Base-by-base conservation (phyloP, 2,113 vertebrate species). In the Chascanopsetta lugubris region DNA sequence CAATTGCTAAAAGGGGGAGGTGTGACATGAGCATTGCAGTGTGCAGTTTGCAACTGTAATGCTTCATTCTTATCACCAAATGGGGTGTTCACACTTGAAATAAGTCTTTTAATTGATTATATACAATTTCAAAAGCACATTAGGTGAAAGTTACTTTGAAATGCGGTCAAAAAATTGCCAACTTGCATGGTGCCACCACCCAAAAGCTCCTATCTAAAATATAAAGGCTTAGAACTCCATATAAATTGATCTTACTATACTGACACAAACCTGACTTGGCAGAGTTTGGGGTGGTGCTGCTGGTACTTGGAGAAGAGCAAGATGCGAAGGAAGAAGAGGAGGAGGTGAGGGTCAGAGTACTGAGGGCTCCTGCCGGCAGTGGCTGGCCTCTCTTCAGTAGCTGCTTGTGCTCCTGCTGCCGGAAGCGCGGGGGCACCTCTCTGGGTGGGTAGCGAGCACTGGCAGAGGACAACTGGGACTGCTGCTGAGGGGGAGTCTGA, bases 331-430 rank as follows among this genome's bases (percentile, higher is more conserved):
- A 69, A 18, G 69, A 63, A 6, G 82, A 78, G 57, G 79, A 68
- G 27, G 93, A 87, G 73, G 87, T 85, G 81, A 91, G 88, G 56
- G 86, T 82, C 83, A 94, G 90, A 60, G 92, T 75, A 75, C 93
- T 70, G 78, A 94, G 90, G 61, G 94, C 85, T 89, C 94, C 95
- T 4, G 92, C 8, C 22, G 97, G 97, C 90, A 97, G 87, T 3
- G 96, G 96, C 91, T 98, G 97, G 40, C 96, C 96, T 93, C 96
- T 93, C 91, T 97, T 98, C 92, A 99, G 88, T 73, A 99, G 94
- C 94, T 97, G 96, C 94, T 96, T 98, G 92, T 97, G 95, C 91
- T 99, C 96, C 89, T 97, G 96, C 93, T 98, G 96, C 89, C 96
- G 94, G 92, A 99, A 98, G 91, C 96, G 96, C 8, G 97, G 96